Conservation (phyloP, 1,140 invertebrate species). For the Drosophila kepulauana region DNA sequence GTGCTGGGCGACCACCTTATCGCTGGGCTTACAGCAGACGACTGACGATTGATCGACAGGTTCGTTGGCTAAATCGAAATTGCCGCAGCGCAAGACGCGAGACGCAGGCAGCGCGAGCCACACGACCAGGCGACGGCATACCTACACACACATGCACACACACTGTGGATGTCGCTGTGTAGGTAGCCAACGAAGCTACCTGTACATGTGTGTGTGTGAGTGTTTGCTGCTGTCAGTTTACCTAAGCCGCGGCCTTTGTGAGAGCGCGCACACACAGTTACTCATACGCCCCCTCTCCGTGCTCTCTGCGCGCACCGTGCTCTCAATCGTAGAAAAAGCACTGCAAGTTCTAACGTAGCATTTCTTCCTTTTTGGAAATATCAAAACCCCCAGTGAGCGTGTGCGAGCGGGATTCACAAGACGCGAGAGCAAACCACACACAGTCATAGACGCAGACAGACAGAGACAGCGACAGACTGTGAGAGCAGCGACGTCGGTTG, state of each 20-base stretch:
- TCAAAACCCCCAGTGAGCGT: slow-evolving; percentile 64
- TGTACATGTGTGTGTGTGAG: slow-evolving; percentile 20
- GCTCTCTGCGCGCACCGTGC: not conserved
- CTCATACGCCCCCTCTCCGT: slow-evolving; percentile 66
- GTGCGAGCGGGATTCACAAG: slow-evolving; percentile 67
- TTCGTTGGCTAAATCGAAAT: slow-evolving; percentile 84
- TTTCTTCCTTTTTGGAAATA: slow-evolving; percentile 78
- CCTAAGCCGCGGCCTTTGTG: slow-evolving; percentile 52
- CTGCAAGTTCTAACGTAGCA: slow-evolving; percentile 52
- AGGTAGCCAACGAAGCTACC: slow-evolving; percentile 53
- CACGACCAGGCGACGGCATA: slow-evolving; percentile 72
- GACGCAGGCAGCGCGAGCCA: slow-evolving; percentile 65
- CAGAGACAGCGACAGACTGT: slow-evolving; percentile 16
- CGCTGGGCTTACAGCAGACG: slow-evolving; percentile 79
- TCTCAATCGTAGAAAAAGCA: slow-evolving; percentile 25
- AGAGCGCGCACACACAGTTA: slow-evolving; percentile 49
- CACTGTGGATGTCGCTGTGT: slow-evolving; percentile 26
- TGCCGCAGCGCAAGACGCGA: slow-evolving; percentile 69
- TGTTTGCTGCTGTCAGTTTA: slow-evolving; percentile 35
- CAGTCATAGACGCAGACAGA: slow-evolving; percentile 24
- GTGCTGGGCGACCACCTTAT: slow-evolving; percentile 67
- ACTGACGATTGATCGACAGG: slow-evolving; percentile 85
- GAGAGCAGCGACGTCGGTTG: slow-evolving; percentile 18
- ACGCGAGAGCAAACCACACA: slow-evolving; percentile 18
- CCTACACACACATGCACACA: slow-evolving; percentile 35